Percentiles rank a stretch among this genome's conserved stretches.
These are phyloP conservation scores for Calosoma granatense DNA, from an alignment of 1,140 invertebrate species.

Conservation along the genomic window DNA sequence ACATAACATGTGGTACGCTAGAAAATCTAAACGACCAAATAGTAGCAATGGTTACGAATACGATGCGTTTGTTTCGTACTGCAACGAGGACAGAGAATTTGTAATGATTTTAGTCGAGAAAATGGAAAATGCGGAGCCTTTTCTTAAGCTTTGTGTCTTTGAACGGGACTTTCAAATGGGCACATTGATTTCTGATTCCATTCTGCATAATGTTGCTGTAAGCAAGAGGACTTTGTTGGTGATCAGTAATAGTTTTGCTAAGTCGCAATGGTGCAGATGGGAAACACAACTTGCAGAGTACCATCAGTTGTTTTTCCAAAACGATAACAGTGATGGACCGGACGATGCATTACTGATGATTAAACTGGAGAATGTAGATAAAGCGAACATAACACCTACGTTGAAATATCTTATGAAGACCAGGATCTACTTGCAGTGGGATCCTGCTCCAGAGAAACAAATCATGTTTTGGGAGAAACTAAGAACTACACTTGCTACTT, in stretches of 20 bases:
- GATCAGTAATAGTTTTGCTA: conserved; percentile 51
- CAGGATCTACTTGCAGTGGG: conserved; percentile 48
- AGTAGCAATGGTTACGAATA: conserved; percentile 36
- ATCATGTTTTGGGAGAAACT: conserved; percentile 42
- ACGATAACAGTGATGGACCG: conserved; percentile 29
- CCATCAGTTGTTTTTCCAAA: conserved; percentile 39
- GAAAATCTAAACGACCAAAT: conserved; percentile 16
- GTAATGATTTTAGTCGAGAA: conserved; percentile 43
- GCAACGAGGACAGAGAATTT: conserved; percentile 49
- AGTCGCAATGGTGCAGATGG: conserved; percentile 56
- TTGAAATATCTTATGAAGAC: conserved; percentile 49
- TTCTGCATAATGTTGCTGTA: conserved; percentile 45
- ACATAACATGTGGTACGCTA: conserved; percentile 17
- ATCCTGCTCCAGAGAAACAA: conserved; percentile 35
- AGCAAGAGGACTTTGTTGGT: conserved; percentile 51
- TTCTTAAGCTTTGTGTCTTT: conserved; percentile 50
- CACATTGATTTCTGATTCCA: conserved; percentile 47
- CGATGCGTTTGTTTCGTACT: conserved; percentile 58
- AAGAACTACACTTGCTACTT: conserved; percentile 24
- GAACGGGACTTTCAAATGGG: conserved; percentile 56
- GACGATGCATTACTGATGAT: conserved; percentile 49
- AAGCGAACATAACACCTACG: conserved; percentile 41
- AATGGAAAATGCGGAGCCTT: conserved; percentile 43
- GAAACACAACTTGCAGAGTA: conserved; percentile 51
- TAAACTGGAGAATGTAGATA: conserved; percentile 43